Evolutionary conservation across 2,797 vertebrate species (phyloP).

Genomic region (Sebastolobus altivelis): DNA sequence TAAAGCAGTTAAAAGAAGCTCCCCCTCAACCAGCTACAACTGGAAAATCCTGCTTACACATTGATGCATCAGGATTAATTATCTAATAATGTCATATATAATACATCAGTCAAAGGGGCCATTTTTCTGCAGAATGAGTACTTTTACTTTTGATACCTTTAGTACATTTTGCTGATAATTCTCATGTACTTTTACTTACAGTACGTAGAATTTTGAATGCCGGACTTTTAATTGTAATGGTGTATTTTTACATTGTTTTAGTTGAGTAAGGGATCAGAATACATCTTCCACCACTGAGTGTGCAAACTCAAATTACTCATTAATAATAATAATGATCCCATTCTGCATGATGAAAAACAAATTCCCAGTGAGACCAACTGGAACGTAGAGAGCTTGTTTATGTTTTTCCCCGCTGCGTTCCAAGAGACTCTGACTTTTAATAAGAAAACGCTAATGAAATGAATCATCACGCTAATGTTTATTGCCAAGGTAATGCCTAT

Average conservation of each 20-base stretch:
- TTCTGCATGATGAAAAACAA: background rate
- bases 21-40: too few relatives aligned
- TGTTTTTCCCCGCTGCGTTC: background rate
- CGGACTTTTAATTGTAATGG: background rate
- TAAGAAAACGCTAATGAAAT: constrained; percentile 57
- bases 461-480: constrained; percentile 56
- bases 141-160: background rate
- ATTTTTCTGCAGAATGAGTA: background rate
- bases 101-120: background rate
- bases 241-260: background rate
- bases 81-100: background rate
- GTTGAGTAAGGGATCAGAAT: background rate
- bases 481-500: constrained; percentile 58
- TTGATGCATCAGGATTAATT: background rate
- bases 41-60: background rate
- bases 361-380: background rate
- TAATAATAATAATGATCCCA: background rate
- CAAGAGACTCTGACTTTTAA: constrained; percentile 38
- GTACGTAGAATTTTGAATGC: background rate
- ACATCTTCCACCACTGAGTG: background rate
- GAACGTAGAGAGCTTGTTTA: background rate
- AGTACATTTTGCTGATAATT: background rate
- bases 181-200: background rate
- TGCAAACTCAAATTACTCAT: background rate
- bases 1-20: too few relatives aligned